A percentile compares a stretch with the other conserved stretches of the same genome.
phyloP scores from a whole-genome alignment of 2,113 vertebrate species.

The Sander vitreus region DNA sequence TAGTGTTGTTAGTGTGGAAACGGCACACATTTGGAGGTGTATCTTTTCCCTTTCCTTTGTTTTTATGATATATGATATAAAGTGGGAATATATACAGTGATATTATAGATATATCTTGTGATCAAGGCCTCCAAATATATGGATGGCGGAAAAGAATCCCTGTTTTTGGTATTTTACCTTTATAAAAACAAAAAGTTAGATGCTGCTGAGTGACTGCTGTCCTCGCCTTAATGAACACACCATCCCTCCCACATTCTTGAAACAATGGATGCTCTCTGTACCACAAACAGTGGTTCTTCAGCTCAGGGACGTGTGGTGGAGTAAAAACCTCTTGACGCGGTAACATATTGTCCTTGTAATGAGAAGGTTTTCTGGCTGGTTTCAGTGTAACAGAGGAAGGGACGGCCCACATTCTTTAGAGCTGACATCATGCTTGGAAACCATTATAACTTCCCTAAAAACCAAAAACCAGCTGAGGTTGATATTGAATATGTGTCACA shows the following conservation, averaged over 20 bases:
- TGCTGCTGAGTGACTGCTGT: neutral
- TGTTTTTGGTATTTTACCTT: neutral
- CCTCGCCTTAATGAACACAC: constrained; percentile 30
- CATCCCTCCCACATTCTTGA: constrained; percentile 66
- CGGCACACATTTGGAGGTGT: neutral
- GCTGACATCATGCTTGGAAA: constrained; percentile 69
- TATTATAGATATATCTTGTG: neutral
- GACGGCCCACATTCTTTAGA: constrained; percentile 75
- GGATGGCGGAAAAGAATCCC: neutral
- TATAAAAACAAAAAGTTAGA: neutral
- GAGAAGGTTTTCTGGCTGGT: constrained; percentile 62
- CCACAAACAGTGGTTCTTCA: constrained; percentile 36
- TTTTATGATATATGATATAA: neutral
- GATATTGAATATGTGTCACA: constrained; percentile 8
- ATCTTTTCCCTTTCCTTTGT: neutral
- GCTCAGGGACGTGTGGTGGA: constrained; percentile 35
- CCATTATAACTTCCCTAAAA: constrained; percentile 28
- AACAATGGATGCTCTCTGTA: constrained; percentile 64
- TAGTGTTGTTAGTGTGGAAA: constrained; percentile 3
- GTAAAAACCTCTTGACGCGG: constrained; percentile 43
- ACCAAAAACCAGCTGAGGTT: constrained; percentile 13
- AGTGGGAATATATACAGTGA: neutral
- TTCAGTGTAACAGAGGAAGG: constrained; percentile 67
- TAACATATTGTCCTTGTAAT: constrained; percentile 50
- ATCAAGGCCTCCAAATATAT: neutral